A percentile compares a stretch with the other conserved stretches of the same genome.
These are phyloP conservation scores for Chromis chromis DNA, from an alignment of 2,797 vertebrate genomes.

Conservation along the genomic window DNA sequence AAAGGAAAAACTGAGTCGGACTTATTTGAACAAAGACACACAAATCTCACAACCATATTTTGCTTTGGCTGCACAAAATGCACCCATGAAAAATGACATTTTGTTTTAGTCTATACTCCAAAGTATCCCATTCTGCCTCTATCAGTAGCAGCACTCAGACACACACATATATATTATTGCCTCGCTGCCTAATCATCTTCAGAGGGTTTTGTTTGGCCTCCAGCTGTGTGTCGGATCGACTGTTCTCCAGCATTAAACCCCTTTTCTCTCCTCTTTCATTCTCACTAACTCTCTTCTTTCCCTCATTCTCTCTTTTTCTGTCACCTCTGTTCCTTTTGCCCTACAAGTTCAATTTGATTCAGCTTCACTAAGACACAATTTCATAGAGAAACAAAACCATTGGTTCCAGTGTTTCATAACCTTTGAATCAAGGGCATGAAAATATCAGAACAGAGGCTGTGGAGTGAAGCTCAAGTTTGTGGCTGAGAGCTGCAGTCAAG, in stretches of 20 bases:
- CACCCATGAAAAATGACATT: not conserved
- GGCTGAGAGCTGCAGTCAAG: not conserved
- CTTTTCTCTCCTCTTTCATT: not conserved
- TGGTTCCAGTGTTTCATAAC: conserved; percentile 24
- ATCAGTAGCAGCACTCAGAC: conserved; percentile 3
- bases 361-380: not conserved
- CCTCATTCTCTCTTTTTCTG: not conserved
- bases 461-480: conserved; percentile 1
- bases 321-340: not conserved
- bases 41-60: not conserved
- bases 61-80: not conserved
- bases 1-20: conserved; percentile 30
- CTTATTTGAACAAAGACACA: conserved; percentile 37
- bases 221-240: conserved; percentile 58
- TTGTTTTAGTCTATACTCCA: not conserved
- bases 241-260: conserved; percentile 46
- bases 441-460: conserved; percentile 6
- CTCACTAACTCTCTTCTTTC: not conserved
- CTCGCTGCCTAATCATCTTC: conserved; percentile 62
- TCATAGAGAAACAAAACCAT: not conserved
- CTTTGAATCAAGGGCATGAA: conserved; percentile 15
- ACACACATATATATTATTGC: conserved; percentile 35
- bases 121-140: not conserved
- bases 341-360: not conserved
- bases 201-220: conserved; percentile 64